phyloP scores from a whole-genome alignment of 2,888 invertebrate genomes.

The Cryptops parisi region DNA sequence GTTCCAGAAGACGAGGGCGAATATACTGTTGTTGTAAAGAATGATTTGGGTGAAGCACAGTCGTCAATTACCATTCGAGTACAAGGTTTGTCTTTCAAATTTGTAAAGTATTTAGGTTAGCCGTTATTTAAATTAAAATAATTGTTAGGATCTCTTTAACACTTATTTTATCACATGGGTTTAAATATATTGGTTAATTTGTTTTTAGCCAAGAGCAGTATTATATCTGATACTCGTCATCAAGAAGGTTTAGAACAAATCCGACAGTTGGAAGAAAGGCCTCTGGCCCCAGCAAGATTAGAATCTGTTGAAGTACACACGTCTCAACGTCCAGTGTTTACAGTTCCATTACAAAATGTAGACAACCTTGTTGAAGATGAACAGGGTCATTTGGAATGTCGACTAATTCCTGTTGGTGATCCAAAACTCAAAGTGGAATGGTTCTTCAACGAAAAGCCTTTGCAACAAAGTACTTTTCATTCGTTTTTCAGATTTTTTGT shows the following conservation, averaged over 20 bases:
- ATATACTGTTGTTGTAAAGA: constrained; percentile 83
- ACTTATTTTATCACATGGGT: background rate
- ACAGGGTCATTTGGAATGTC: constrained; percentile 89
- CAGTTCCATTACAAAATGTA: constrained; percentile 81
- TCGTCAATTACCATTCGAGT: constrained; percentile 69
- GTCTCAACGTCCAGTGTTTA: constrained; percentile 83
- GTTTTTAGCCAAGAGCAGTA: constrained; percentile 42
- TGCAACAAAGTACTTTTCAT: constrained; percentile 56
- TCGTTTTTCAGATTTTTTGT: background rate
- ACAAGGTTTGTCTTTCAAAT: constrained; percentile 38
- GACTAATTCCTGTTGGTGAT: constrained; percentile 86
- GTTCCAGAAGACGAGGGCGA: constrained; percentile 92
- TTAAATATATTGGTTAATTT: background rate
- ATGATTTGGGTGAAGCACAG: constrained; percentile 75
- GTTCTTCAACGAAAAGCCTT: constrained; percentile 81
- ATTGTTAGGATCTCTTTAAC: background rate
- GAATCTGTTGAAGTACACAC: constrained; percentile 56
- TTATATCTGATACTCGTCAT: constrained; percentile 77
- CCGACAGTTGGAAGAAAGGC: constrained; percentile 65
- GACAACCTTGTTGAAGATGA: constrained; percentile 74
- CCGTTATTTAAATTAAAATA: background rate
- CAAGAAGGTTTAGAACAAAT: constrained; percentile 92
- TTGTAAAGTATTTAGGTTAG: background rate
- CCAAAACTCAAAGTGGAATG: constrained; percentile 86
- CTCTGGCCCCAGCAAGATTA: constrained; percentile 48